Conservation (phyloP, 2,113 vertebrate genomes). For the Numida meleagris region DNA sequence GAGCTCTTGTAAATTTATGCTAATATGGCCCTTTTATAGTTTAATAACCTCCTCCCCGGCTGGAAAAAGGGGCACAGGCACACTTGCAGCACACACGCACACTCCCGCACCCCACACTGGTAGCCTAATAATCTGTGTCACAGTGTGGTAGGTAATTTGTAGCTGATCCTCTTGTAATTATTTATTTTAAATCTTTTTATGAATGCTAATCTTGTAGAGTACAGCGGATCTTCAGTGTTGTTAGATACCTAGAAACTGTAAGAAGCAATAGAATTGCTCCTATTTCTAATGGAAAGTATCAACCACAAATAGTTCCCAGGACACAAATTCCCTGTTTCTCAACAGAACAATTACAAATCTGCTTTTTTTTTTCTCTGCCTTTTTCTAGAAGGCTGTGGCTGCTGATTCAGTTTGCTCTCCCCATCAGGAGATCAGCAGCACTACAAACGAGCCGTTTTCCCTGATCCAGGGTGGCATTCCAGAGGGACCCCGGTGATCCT, state of each 20-base stretch:
- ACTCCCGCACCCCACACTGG: constrained; percentile 12
- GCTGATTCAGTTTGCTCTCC: constrained; percentile 59
- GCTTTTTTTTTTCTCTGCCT: neutral
- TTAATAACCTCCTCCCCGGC: constrained; percentile 81
- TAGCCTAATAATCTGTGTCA: constrained; percentile 88
- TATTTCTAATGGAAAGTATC: constrained; percentile 19
- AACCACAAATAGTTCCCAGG: neutral
- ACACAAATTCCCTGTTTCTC: constrained; percentile 68
- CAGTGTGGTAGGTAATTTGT: constrained; percentile 88
- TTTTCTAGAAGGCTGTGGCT: constrained; percentile 30
- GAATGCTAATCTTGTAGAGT: constrained; percentile 82
- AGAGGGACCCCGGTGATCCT: constrained; percentile 85
- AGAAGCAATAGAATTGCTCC: neutral
- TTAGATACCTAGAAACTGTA: constrained; percentile 58
- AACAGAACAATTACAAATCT: neutral
- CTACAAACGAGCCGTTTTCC: constrained; percentile 76
- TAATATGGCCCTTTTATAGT: constrained; percentile 91
- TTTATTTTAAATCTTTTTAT: constrained; percentile 90
- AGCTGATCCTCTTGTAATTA: constrained; percentile 92
- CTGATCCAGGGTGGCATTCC: constrained; percentile 84
- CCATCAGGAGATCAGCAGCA: constrained; percentile 69
- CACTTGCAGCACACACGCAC: neutral
- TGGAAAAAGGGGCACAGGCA: constrained; percentile 64
- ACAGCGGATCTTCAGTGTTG: constrained; percentile 72
- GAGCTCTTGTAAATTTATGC: constrained; percentile 94